Base-by-base conservation (phyloP, 2,797 vertebrate genomes). In the Avahi laniger region DNA sequence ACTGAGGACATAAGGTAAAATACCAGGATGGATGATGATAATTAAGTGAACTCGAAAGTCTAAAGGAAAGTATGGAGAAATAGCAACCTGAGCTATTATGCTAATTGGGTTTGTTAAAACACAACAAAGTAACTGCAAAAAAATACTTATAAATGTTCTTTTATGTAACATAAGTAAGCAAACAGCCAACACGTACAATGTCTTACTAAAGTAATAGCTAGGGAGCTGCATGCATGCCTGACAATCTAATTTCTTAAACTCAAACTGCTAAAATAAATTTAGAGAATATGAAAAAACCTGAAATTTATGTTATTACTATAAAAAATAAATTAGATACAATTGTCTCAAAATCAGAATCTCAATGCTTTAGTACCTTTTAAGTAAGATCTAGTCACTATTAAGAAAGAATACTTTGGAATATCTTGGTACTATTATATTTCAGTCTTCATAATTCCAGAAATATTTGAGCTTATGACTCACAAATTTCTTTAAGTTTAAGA, bases 61-160 rank as follows among this genome's bases (percentile, higher is more conserved):
- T 93, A 48, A 73, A 82, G 10, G 48, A 69, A 82, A 38, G 67
- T n/a, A 73, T 50, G 46, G 11, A n/a, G 41, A 89, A 96, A 46
- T 63, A 75, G 57, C 17, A 59, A 17, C 30, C 43, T 17, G 33
- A 94, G 69, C 82, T 69, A 97, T 94, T 91, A 93, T 76, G 89
- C 57, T 91, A 93, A 95, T 80, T 80, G 33, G 2, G 28, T 96
- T 95, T 93, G 81, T 69, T 91, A 79, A 95, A 91, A 94, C 52
- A 87, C 15, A 24, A 50, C 3, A 24, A 95, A 82, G 35, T 75
- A 69, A 59, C 57, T 87, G 41, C 78, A 96, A 96, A 82, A 93
- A 94, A 94, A 89, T 52, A 50, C n/a, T 87, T 67, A 26, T 22
- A 89, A 96, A 72, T 69, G 35, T 72, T 86, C n/a, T 93, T 95